Conservation (phyloP, 2,797 vertebrate genomes). For the Halcyon smyrnensis region DNA sequence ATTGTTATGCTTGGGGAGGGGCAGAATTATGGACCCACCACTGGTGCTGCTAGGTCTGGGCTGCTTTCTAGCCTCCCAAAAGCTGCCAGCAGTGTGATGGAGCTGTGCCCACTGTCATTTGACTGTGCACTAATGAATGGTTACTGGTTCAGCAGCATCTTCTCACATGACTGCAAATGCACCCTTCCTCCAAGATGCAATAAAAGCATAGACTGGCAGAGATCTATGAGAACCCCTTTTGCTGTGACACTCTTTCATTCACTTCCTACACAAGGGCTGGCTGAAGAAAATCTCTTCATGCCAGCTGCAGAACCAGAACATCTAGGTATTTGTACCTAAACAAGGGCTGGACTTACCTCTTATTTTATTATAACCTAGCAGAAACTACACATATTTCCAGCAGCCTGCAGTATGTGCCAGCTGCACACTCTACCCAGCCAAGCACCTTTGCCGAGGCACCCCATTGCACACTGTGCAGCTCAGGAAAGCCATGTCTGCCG, state of each 20-base stretch:
- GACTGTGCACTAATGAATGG: not conserved
- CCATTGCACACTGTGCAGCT: not conserved
- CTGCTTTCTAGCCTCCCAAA: not conserved
- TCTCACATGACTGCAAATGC: not conserved
- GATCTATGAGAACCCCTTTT: not conserved
- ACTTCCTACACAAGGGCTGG: not conserved
- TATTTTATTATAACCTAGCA: not conserved
- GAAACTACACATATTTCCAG: not conserved
- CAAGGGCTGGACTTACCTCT: not conserved
- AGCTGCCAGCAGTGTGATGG: not conserved
- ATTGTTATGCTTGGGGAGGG: constrained; percentile 44
- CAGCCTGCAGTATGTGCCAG: not conserved
- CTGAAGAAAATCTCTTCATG: not conserved
- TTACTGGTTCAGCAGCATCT: not conserved
- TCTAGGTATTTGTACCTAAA: not conserved
- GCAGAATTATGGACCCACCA: not conserved
- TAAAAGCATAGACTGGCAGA: not conserved
- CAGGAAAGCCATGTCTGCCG: not conserved
- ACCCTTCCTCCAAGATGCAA: not conserved
- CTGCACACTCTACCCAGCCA: not conserved
- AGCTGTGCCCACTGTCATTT: not conserved
- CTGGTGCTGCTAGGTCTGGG: not conserved
- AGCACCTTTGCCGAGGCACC: accelerated
- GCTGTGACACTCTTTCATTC: not conserved
- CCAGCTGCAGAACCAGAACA: not conserved